Conservation (phyloP, 2,113 vertebrate genomes). For the Erythrocebus patas region DNA sequence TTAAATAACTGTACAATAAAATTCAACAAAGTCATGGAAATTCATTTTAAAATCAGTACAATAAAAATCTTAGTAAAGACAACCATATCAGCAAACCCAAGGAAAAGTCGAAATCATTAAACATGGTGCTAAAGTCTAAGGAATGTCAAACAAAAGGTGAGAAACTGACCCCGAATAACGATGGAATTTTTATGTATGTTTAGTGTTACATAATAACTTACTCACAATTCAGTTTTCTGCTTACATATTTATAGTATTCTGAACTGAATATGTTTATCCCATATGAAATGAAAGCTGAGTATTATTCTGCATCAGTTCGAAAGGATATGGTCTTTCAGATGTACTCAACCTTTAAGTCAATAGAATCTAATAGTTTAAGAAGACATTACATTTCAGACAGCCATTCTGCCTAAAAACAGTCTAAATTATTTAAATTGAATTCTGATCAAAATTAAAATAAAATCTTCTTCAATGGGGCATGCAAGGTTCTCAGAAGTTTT, state of each 20-base stretch:
- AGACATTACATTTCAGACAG: slow-evolving; percentile 16
- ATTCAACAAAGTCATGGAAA: background rate
- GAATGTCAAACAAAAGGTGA: background rate
- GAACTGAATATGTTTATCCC: background rate
- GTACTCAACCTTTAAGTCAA: slow-evolving; percentile 15
- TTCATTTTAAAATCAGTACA: background rate
- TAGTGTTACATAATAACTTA: background rate
- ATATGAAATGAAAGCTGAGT: background rate
- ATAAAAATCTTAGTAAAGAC: background rate
- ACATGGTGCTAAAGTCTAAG: background rate
- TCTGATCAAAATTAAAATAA: slow-evolving; percentile 64
- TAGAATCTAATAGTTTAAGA: slow-evolving; percentile 21
- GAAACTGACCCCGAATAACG: background rate
- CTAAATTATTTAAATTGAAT: slow-evolving; percentile 65
- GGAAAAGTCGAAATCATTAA: background rate
- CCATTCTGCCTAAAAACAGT: slow-evolving; percentile 44
- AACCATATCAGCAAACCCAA: background rate
- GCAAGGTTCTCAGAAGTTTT: slow-evolving; percentile 44
- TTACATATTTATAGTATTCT: slow-evolving; percentile 13
- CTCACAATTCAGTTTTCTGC: background rate
- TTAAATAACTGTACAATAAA: background rate
- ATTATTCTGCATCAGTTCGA: background rate
- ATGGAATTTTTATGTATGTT: background rate
- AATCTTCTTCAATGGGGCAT: slow-evolving; percentile 30
- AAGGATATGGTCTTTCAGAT: background rate